Evolutionary conservation across 1,140 invertebrate genomes (phyloP).

Genomic region (Drosophila repleta): DNA sequence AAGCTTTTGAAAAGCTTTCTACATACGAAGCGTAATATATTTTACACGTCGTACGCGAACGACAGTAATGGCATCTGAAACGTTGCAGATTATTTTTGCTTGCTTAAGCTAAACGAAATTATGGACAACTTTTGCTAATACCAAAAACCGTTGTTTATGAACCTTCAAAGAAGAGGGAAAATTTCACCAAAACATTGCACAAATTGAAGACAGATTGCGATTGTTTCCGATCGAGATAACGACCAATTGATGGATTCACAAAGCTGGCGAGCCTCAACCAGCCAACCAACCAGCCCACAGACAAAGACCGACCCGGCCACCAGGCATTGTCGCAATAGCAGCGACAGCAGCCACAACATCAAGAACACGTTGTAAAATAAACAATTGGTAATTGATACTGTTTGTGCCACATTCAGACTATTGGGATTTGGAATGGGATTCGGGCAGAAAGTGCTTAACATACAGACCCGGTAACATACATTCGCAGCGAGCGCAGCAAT

Average conservation of each 20-base stretch:
- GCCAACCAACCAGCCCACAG: conserved; percentile 16
- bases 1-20: neutral
- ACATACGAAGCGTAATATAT: neutral
- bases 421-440: conserved; percentile 35
- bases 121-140: conserved; percentile 2
- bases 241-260: conserved; percentile 69
- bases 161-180: conserved; percentile 43
- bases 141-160: conserved; percentile 47
- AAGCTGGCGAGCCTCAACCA: conserved; percentile 13
- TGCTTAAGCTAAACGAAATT: conserved; percentile 60
- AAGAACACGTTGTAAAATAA: conserved; percentile 69
- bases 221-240: conserved; percentile 62
- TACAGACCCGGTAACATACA: conserved; percentile 67
- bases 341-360: conserved; percentile 17
- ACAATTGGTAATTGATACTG: conserved; percentile 76
- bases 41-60: too few relatives aligned
- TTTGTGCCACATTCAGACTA: conserved; percentile 55
- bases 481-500: conserved; percentile 23
- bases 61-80: too few relatives aligned
- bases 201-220: conserved; percentile 30
- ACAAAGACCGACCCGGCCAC: conserved; percentile 2
- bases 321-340: conserved; percentile 14
- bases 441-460: conserved; percentile 20
- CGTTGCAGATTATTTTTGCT: neutral
- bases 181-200: conserved; percentile 38